These are phyloP conservation scores for Rhinoderma darwinii DNA, from an alignment of 2,113 vertebrate species.

Conservation along the genomic window DNA sequence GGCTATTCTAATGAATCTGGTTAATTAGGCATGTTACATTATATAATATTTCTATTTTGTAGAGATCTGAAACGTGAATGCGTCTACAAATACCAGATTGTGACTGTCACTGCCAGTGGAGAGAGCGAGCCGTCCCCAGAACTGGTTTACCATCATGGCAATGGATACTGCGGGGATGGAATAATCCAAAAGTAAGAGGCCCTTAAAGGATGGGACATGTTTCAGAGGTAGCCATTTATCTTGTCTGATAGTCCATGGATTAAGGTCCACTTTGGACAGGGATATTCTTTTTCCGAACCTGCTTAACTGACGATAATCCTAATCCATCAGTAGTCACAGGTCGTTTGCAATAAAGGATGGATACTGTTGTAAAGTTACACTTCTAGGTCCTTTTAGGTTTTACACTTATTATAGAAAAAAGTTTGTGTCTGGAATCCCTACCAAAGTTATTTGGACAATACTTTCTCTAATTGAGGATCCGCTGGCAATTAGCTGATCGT, in stretches of 20 bases:
- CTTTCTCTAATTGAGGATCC: background rate
- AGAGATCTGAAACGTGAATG: constrained; percentile 80
- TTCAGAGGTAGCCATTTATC: constrained; percentile 45
- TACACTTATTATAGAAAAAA: background rate
- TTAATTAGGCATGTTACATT: background rate
- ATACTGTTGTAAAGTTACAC: too few species aligned
- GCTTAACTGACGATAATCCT: background rate
- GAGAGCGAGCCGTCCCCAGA: constrained; percentile 88
- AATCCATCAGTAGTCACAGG: background rate
- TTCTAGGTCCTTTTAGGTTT: background rate
- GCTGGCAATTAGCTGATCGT: background rate
- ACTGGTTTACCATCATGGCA: constrained; percentile 81
- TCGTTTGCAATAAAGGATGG: too few species aligned
- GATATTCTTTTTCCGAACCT: background rate
- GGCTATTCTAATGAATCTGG: background rate
- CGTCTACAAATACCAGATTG: constrained; percentile 85
- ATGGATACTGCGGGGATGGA: constrained; percentile 92
- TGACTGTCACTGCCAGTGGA: constrained; percentile 77
- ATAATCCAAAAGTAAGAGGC: constrained; percentile 87
- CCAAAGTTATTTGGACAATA: background rate
- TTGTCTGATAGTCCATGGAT: constrained; percentile 26
- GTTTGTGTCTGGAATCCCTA: background rate
- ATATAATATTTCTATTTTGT: constrained; percentile 54
- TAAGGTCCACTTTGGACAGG: background rate
- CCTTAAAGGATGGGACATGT: constrained; percentile 41